Evolutionary conservation across 2,888 invertebrate genomes (phyloP).

Genomic region (Mesoligia furuncula): DNA sequence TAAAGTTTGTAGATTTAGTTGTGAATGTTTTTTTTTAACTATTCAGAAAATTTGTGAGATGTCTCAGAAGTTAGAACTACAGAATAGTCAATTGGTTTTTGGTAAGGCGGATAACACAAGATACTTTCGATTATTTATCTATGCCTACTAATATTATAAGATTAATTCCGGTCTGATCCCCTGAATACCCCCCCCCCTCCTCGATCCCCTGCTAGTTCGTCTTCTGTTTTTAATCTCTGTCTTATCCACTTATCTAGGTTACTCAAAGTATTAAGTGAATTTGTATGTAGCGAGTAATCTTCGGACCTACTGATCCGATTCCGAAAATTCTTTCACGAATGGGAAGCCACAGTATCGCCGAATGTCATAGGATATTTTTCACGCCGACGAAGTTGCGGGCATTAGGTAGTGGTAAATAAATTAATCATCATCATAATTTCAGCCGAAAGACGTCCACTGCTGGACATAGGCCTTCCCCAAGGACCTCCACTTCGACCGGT

Average conservation of each 20-base stretch:
- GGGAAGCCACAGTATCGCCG: too few species aligned
- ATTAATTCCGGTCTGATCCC: too few species aligned
- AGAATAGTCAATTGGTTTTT: neutral
- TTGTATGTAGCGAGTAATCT: neutral
- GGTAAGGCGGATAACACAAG: neutral
- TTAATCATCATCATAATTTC: too few species aligned
- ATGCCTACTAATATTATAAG: neutral
- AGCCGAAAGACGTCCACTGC: too few species aligned
- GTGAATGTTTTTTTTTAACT: neutral
- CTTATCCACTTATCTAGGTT: too few species aligned
- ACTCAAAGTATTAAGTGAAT: rapidly evolving
- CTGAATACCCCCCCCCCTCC: too few species aligned
- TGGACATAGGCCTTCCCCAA: too few species aligned
- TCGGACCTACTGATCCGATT: neutral
- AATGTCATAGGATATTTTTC: neutral
- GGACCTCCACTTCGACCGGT: too few species aligned
- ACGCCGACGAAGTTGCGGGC: neutral
- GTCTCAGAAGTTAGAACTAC: neutral
- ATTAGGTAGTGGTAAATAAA: neutral
- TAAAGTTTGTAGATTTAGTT: neutral
- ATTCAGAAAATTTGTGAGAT: neutral
- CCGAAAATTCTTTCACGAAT: too few species aligned
- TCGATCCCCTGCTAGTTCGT: too few species aligned
- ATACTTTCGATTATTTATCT: neutral
- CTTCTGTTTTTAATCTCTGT: too few species aligned